Evolutionary conservation across 2,113 vertebrate genomes (phyloP).

Genomic region (Lepus americanus): DNA sequence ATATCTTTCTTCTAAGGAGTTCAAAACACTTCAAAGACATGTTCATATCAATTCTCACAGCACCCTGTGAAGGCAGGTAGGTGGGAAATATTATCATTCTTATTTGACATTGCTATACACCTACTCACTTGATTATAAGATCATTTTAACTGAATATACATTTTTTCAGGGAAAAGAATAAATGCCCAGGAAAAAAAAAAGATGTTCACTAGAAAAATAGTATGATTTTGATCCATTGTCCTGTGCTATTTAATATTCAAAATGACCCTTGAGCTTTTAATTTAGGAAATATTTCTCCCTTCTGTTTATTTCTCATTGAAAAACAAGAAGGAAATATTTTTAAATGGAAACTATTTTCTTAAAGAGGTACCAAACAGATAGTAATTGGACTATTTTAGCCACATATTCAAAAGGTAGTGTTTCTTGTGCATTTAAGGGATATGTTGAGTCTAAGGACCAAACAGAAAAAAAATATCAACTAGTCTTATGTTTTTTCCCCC

Average conservation of each 20-base stretch:
- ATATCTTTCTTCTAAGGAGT: conserved; percentile 59
- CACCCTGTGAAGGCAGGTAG: conserved; percentile 71
- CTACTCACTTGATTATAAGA: conserved; percentile 76
- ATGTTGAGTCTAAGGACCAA: background rate
- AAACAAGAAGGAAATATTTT: background rate
- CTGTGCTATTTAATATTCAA: background rate
- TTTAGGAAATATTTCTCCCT: background rate
- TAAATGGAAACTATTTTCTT: background rate
- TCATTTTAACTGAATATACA: conserved; percentile 69
- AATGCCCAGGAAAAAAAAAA: background rate
- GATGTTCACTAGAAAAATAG: conserved; percentile 13
- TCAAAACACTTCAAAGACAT: conserved; percentile 78
- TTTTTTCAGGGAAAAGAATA: conserved; percentile 66
- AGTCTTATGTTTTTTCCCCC: background rate
- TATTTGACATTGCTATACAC: conserved; percentile 75
- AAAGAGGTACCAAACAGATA: background rate
- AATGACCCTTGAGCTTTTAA: conserved; percentile 18
- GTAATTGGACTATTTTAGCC: background rate
- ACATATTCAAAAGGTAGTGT: background rate
- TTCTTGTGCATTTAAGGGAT: background rate
- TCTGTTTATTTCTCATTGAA: background rate
- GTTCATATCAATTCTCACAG: conserved; percentile 73
- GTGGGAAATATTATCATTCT: conserved; percentile 78
- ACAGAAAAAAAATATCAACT: background rate
- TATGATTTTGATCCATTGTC: background rate